Base-by-base conservation (phyloP, 2,797 vertebrate genomes). In the Parauchenoglanis punctatus region DNA sequence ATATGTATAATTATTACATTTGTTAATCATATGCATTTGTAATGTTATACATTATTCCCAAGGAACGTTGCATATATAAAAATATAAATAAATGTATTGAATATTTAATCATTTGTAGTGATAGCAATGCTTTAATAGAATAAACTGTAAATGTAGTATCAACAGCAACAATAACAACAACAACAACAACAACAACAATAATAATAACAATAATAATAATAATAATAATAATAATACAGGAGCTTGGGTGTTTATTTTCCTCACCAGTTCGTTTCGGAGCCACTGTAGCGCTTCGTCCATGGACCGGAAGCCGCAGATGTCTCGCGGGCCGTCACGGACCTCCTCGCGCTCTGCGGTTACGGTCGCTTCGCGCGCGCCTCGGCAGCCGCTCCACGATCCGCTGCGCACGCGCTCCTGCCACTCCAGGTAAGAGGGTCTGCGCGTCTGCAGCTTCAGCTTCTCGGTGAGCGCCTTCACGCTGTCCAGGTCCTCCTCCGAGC, bases 371-470 rank as follows among this genome's bases (percentile, higher is more conserved):
- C 91, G 92, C 80, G 1, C 23, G 52, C 40, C 11, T 68, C 86
- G 0, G 44, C 65, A 46, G 58, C 92, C 90, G 65, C n/a, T 81
- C 98, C 98, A 99, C 54, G 96, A 93, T 40, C 91, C 94, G 25
- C 96, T 96, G 94, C 96, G 94, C 0, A 99, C 90, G 23, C 91
- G 94, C 65, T 97, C 97, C 11, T 97, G 95, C 98, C 98, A 99
- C 93, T 99, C 98, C 90, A 97, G 93, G 82, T 98, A 99, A 0
- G 98, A 99, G 0, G 98, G 97, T 87, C 98, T 93, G 87, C 98
- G 95, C 0, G 98, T 99, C 93, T 99, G 96, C 25, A 99, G 87
- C 91, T 97, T 98, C 90, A 99, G 94, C 93, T 98, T 98, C 89
- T 97, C 96, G 0, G 98, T 92, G 12, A 99, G 95, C 0, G 97